phyloP scores from a whole-genome alignment of 2,888 invertebrate species.

The Alcis repandata region DNA sequence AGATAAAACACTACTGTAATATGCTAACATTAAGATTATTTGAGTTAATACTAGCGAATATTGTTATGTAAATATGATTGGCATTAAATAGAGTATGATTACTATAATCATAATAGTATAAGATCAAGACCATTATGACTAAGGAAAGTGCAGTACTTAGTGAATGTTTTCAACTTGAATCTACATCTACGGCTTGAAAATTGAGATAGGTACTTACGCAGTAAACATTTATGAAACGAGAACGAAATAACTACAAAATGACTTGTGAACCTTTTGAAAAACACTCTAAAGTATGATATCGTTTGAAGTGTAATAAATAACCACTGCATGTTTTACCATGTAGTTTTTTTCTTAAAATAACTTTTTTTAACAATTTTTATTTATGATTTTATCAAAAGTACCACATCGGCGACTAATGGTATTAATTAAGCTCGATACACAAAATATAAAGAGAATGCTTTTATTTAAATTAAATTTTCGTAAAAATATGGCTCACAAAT shows the following conservation, averaged over 20 bases:
- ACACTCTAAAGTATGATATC: neutral
- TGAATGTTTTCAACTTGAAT: neutral
- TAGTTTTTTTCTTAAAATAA: slow-evolving; percentile 9
- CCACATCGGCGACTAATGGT: neutral
- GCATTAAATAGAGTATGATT: slow-evolving; percentile 6
- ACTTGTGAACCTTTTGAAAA: slow-evolving; percentile 6
- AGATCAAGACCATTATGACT: slow-evolving; percentile 12
- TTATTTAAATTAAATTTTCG: neutral
- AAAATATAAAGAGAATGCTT: neutral
- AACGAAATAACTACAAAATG: neutral
- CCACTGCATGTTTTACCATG: slow-evolving; percentile 4
- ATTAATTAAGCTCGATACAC: slow-evolving; percentile 10
- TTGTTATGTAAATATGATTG: neutral
- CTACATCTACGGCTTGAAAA: neutral
- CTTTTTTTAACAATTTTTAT: neutral
- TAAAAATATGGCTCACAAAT: slow-evolving; percentile 11
- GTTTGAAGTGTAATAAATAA: slow-evolving; percentile 10
- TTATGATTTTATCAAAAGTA: slow-evolving; percentile 7
- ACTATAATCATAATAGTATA: slow-evolving; percentile 15
- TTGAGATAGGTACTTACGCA: neutral
- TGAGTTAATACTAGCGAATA: slow-evolving; percentile 5
- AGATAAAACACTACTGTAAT: neutral
- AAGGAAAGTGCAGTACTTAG: slow-evolving; percentile 1
- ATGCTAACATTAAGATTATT: slow-evolving; percentile 10
- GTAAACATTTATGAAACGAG: neutral